Base-by-base conservation (phyloP, 1,140 invertebrate genomes). In the Probaryconus sp. region DNA sequence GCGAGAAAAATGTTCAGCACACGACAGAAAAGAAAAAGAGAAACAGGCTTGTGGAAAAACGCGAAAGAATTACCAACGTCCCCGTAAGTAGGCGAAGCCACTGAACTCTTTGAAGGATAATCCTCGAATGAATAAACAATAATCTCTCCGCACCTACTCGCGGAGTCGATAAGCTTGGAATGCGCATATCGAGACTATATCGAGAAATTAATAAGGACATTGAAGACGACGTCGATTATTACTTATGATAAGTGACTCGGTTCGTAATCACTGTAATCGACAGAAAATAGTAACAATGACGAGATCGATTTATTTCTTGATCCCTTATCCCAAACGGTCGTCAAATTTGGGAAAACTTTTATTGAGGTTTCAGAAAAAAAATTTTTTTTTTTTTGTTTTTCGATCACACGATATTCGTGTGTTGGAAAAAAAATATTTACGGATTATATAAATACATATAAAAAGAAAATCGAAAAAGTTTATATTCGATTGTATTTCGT, bases 61-160 rank as follows among this genome's bases (percentile, higher is more conserved):
- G 74, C 77, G 72, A 74, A 67, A 79, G 76, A 73, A 83, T 80
- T 81, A 75, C 63, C 74, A 74, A 76, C 76, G 73, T 82, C 73
- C 76, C 67, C 60, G 65, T 81, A 81, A 83, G 79, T 81, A 81
- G 80, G 80, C 72, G 78, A 78, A 82, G 81, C 78, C 82, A 81
- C 79, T 83, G 81, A 83, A 84, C 82, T 84, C 80, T 63, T 47
- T 75, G 82, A 84, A 84, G 82, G 82, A 84, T 83, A 83, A 83
- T 83, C 79, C 71, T 79, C 79, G 77, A 82, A 78, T 83, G 82
- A 81, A 83, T 83, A 83, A 82, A 81, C 78, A 79, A 83, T 82
- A 83, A 83, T 83, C 81, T 78, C 74, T 81, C 78, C 75, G 70
- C 75, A 77, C 75, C 77, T 65, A 77, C 76, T 73, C 74, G 74